phyloP scores from a whole-genome alignment of 2,888 invertebrate species.

The Drosophila limbata region DNA sequence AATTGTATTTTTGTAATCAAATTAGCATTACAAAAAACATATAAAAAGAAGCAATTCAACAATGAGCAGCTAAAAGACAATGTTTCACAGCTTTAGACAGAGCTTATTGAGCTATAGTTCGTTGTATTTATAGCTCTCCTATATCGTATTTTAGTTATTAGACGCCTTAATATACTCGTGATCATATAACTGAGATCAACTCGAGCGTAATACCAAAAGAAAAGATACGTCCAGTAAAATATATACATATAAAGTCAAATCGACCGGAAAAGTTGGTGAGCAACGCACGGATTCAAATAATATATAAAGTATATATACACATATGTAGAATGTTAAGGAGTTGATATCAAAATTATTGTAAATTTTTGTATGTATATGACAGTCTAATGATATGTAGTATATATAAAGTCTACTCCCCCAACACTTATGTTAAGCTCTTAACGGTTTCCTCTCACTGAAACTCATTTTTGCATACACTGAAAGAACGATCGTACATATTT shows the following conservation, averaged over 20 bases:
- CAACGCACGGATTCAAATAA: constrained; percentile 42
- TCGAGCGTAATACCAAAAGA: constrained; percentile 34
- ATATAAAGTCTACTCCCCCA: constrained; percentile 10
- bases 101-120: constrained; percentile 55
- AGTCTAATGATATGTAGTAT: constrained; percentile 19
- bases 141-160: constrained; percentile 51
- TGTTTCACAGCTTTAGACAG: constrained; percentile 49
- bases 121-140: constrained; percentile 3
- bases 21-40: not conserved
- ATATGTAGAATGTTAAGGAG: constrained; percentile 47
- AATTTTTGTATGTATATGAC: constrained; percentile 54
- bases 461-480: constrained; percentile 3
- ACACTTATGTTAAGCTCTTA: constrained; percentile 35
- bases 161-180: constrained; percentile 31
- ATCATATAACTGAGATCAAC: constrained; percentile 12
- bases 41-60: constrained; percentile 35
- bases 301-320: constrained; percentile 18
- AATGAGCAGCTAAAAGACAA: constrained; percentile 36
- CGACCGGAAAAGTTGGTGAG: constrained; percentile 45
- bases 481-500: constrained; percentile 3
- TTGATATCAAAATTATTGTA: constrained; percentile 76
- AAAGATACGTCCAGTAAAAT: constrained; percentile 62
- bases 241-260: constrained; percentile 31
- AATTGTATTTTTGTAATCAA: constrained; percentile 46
- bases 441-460: constrained; percentile 47